Evolutionary conservation across 2,797 vertebrate species (phyloP), one percentile per base, ranked within the genome.

Genomic region (Borostomias antarcticus): DNA sequence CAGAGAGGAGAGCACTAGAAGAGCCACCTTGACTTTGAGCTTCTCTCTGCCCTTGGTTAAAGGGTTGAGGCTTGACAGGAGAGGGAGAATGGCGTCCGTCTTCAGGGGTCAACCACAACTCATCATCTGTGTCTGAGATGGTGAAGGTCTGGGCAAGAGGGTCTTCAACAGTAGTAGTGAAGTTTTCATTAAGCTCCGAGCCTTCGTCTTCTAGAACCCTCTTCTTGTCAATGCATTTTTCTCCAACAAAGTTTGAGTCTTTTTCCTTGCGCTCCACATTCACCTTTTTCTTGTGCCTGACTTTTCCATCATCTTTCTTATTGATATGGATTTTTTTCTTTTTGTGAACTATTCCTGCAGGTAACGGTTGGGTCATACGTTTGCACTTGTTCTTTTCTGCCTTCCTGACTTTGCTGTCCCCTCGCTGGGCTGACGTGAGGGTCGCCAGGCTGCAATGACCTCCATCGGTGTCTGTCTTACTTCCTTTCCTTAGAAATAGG

Each of bases 101-200:
- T 33, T 37, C n/a, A 58, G 33, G 33, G 30, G 56, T 58, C 4
- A 23, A 23, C 33, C 33, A 37, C 19, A 2, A n/a, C 21, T 52
- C 25, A 37, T 58, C 32, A 10, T 37, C 30, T 58, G n/a, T 58
- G 32, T 58, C 56, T 58, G 56, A 58, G 30, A 58, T 35, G n/a
- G 47, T n/a, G 33, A n/a, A 15, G 21, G 10, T 25, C 5, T 2
- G 19, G 15, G n/a, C 2, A 23, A 23, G 21, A 17, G 21, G 9
- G 19, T 37, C 21, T 9, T 26, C 57, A 58, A 37, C 19, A 13
- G 33, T 21, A 23, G 32, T 5, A n/a, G 15, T n/a, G 15, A 30
- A 29, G 53, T 56, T 32, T 7, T 56, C 26, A 30, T 29, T 54
- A 6, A 29, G 53, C 19, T 23, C 15, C 8, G 3, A 8, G 53